Base-by-base conservation (phyloP, 1,140 invertebrate species). In the Parapsyche elsis region DNA sequence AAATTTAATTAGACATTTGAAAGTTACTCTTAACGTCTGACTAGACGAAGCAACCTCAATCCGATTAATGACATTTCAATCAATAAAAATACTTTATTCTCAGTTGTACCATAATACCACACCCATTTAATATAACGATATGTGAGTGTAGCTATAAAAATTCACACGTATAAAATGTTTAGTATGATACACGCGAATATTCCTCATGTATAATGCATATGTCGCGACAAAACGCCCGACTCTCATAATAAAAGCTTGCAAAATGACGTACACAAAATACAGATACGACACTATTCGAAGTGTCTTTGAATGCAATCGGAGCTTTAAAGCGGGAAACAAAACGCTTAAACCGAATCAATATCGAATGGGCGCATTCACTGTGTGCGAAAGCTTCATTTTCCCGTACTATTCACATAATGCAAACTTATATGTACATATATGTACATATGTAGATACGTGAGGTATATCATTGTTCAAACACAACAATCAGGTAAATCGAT, bases 201-300 rank as follows among this genome's bases (percentile, higher is more conserved):
- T n/a, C n/a, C n/a, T 74, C 44, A 74, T 74, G 71, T 74, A 21
- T 74, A 74, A 74, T 74, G 71, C 71, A 74, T 74, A 14, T 14
- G 21, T 45, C 45, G 71, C 53, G 45, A 74, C 71, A 74, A 74
- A 74, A 19, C 53, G 71, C 21, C 44, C 59, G 59, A 74, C 45
- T 49, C 67, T 12, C 7, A 70, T 23, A 74, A 74, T 49, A 74
- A 74, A 74, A 74, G 14, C 45, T 53, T 49, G 44, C 49, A 74
- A 74, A 23, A 53, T 46, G 30, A n/a, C n/a, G n/a, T n/a, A n/a
- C n/a, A n/a, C 30, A 38, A 38, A 38, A 38, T 38, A n/a, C n/a
- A n/a, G n/a, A n/a, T n/a, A n/a, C n/a, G 30, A 4, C 30, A 38
- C 7, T 38, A 38, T 38, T 38, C 7, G 30, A 38, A 38, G 49